These are phyloP conservation scores for Eupristina koningsbergeri DNA, from an alignment of 1,140 invertebrate species.

Conservation along the genomic window DNA sequence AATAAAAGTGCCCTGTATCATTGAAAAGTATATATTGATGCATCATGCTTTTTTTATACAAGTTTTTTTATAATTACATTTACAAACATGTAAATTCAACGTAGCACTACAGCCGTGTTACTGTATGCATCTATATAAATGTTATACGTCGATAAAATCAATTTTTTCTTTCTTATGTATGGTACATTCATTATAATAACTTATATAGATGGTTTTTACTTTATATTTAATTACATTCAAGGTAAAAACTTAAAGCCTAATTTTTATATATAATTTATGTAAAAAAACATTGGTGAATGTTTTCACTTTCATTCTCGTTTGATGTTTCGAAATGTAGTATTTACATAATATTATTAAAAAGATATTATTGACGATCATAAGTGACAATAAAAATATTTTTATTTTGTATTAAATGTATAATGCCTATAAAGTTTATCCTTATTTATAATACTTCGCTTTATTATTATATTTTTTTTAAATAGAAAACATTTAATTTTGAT, in stretches of 20 bases:
- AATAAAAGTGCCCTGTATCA: slow-evolving; percentile 40
- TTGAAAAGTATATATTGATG: slow-evolving; percentile 20
- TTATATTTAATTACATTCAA: slow-evolving; percentile 37
- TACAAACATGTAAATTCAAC: slow-evolving; percentile 25
- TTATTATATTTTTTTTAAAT: slow-evolving; percentile 16
- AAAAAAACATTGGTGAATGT: slow-evolving; percentile 41
- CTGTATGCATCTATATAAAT: slow-evolving; percentile 30
- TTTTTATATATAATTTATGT: slow-evolving; percentile 44
- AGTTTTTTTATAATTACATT: slow-evolving; percentile 39
- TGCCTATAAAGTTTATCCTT: slow-evolving; percentile 37
- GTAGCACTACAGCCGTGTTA: slow-evolving; percentile 27
- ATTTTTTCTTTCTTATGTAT: slow-evolving; percentile 10
- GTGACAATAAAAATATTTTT: slow-evolving; percentile 48
- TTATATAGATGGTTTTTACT: slow-evolving; percentile 25
- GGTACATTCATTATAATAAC: slow-evolving; percentile 30
- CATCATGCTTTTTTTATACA: slow-evolving; percentile 25
- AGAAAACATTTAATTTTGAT: slow-evolving; percentile 47
- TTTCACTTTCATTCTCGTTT: slow-evolving; percentile 45
- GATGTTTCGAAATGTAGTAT: slow-evolving; percentile 42
- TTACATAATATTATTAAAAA: slow-evolving; percentile 46
- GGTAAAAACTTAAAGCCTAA: slow-evolving; percentile 40
- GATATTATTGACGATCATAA: slow-evolving; percentile 38
- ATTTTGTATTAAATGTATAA: slow-evolving; percentile 35
- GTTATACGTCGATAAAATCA: slow-evolving; percentile 29
- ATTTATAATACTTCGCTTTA: slow-evolving; percentile 31